These are phyloP conservation scores for Luperina nickerlii DNA, from an alignment of 2,888 invertebrate genomes.

Conservation along the genomic window DNA sequence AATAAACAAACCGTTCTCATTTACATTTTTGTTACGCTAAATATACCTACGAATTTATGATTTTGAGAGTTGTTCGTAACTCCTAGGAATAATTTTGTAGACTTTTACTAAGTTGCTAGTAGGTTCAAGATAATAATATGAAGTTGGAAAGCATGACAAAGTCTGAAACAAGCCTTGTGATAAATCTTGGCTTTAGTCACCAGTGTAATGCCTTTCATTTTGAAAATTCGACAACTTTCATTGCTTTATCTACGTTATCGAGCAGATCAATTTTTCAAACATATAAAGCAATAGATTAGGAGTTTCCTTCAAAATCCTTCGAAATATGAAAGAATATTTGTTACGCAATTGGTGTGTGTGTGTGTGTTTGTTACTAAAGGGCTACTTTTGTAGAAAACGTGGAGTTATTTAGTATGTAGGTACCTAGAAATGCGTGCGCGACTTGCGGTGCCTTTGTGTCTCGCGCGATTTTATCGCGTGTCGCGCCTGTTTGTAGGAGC, in stretches of 20 bases:
- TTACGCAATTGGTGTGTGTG: no score
- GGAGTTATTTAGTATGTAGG: no score
- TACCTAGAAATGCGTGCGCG: no score
- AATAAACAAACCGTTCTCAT: conserved; percentile 50
- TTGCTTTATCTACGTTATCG: neutral
- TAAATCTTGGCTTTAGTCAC: neutral
- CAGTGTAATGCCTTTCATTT: neutral
- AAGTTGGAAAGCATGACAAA: neutral
- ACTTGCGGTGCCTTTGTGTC: no score
- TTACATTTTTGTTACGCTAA: conserved; percentile 53
- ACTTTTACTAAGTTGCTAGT: conserved; percentile 2
- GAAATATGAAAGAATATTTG: neutral
- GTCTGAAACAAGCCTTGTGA: neutral
- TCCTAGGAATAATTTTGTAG: conserved; percentile 17
- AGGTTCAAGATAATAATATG: neutral
- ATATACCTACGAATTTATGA: conserved; percentile 42
- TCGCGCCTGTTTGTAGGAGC: no score
- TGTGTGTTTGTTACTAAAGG: no score
- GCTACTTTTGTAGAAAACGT: no score
- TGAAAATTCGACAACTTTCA: neutral
- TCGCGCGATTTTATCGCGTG: no score
- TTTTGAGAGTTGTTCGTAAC: neutral
- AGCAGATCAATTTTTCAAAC: neutral
- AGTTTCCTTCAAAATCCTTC: neutral
- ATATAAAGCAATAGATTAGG: neutral